Evolutionary conservation across 2,888 invertebrate genomes (phyloP).

Genomic region (Drosophila pseudotakahashii): DNA sequence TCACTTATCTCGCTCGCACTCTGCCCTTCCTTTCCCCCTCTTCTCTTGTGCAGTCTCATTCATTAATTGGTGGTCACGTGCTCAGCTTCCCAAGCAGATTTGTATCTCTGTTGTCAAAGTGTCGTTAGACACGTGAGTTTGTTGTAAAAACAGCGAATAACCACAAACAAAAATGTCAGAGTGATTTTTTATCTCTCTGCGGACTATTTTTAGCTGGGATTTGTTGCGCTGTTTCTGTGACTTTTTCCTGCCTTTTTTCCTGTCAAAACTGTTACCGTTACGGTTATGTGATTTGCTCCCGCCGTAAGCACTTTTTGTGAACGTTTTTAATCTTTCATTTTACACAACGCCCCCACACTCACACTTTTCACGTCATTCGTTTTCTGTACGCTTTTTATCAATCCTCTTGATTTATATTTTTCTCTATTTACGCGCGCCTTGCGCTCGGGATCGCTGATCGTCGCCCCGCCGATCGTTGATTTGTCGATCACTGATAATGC

Average conservation of each 20-base stretch:
- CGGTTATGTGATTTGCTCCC: constrained; percentile 30
- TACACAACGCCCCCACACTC: constrained; percentile 25
- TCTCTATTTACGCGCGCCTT: constrained; percentile 39
- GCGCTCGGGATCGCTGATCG: constrained; percentile 20
- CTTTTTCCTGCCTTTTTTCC: constrained; percentile 7
- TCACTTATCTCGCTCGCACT: constrained; percentile 26
- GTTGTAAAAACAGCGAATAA: constrained; percentile 46
- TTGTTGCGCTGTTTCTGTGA: constrained; percentile 30
- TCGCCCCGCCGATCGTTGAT: constrained; percentile 9
- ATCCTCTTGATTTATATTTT: constrained; percentile 6
- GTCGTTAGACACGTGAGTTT: constrained; percentile 49
- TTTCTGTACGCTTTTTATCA: constrained; percentile 9
- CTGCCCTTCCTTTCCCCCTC: background rate
- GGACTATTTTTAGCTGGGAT: constrained; percentile 46
- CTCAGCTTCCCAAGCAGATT: constrained; percentile 41
- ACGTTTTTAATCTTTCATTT: constrained; percentile 18
- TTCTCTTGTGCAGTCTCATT: constrained; percentile 28
- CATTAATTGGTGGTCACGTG: constrained; percentile 76
- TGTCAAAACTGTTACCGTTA: constrained; percentile 32
- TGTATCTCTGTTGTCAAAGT: constrained; percentile 31
- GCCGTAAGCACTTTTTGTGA: background rate
- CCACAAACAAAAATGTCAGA: constrained; percentile 41
- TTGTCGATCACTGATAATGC: constrained; percentile 33
- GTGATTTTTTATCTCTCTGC: constrained; percentile 31
- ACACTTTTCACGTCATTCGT: background rate